phyloP scores from a whole-genome alignment of 1,140 invertebrate genomes.

The Bombyx mori region DNA sequence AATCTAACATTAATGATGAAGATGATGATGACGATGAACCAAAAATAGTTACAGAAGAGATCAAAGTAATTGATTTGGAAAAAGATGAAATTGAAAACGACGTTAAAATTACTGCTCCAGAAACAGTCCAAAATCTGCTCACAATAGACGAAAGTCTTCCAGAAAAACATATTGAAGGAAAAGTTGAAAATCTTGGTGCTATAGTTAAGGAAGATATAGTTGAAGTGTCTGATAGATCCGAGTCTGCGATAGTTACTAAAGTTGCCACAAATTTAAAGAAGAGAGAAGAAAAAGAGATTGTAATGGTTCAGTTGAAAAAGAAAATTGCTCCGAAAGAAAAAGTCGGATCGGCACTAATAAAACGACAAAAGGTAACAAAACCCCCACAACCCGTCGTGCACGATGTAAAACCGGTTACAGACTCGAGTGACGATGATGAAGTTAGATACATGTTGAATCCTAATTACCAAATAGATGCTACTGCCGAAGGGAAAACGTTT shows the following conservation, averaged over 20 bases:
- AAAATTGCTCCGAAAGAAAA: constrained; percentile 33
- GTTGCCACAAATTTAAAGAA: background rate
- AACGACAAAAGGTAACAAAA: constrained; percentile 32
- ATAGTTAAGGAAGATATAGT: background rate
- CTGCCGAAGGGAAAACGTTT: constrained; percentile 37
- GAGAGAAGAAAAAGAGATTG: constrained; percentile 1
- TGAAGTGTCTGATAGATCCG: background rate
- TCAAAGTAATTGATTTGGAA: constrained; percentile 9
- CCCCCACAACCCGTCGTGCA: constrained; percentile 15
- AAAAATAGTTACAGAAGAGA: constrained; percentile 12
- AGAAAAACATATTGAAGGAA: constrained; percentile 12
- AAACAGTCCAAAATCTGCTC: background rate
- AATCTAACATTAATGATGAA: background rate
- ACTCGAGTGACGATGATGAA: constrained; percentile 58
- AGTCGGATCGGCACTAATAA: constrained; percentile 28
- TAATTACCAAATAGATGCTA: constrained; percentile 35
- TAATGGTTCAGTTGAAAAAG: constrained; percentile 23
- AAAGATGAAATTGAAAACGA: constrained; percentile 9
- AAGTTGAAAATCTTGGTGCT: background rate
- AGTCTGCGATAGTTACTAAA: background rate
- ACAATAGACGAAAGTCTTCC: constrained; percentile 2
- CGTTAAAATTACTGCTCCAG: background rate
- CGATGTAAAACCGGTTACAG: constrained; percentile 16
- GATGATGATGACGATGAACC: constrained; percentile 10
- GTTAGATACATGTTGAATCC: constrained; percentile 61